Percentiles rank a stretch among this genome's conserved stretches.
These are phyloP conservation scores for Microtus oregoni DNA, from an alignment of 2,113 vertebrate genomes.

Conservation along the genomic window DNA sequence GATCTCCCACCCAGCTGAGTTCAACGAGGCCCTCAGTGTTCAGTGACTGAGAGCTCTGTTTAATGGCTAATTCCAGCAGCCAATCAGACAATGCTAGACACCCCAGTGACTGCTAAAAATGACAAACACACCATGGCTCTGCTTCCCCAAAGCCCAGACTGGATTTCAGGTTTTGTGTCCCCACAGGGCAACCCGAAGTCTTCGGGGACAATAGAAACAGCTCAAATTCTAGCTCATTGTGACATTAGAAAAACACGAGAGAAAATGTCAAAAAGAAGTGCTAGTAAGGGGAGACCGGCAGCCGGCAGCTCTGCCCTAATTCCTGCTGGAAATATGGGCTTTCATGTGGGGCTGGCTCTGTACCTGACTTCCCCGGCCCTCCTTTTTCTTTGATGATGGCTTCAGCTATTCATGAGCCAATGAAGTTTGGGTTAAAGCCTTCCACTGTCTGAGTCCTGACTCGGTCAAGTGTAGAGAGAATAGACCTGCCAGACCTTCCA, in stretches of 20 bases:
- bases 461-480: not conserved
- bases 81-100: slow-evolving; percentile 19
- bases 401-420: not conserved
- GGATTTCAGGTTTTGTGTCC: slow-evolving; percentile 72
- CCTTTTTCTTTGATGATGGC: not conserved
- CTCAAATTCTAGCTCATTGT: slow-evolving; percentile 36
- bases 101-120: slow-evolving; percentile 63
- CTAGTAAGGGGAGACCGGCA: not conserved
- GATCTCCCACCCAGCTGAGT: slow-evolving; percentile 52
- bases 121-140: slow-evolving; percentile 62
- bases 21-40: slow-evolving; percentile 39
- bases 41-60: slow-evolving; percentile 66
- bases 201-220: slow-evolving; percentile 56
- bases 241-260: slow-evolving; percentile 51
- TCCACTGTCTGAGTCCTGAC: not conserved
- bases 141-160: slow-evolving; percentile 50
- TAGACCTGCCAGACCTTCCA: not conserved
- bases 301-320: not conserved
- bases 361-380: not conserved
- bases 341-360: not conserved
- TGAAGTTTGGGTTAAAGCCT: not conserved
- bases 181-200: slow-evolving; percentile 53
- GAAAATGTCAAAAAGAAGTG: not conserved
- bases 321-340: not conserved
- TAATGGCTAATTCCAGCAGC: slow-evolving; percentile 42